Evolutionary conservation across 1,140 invertebrate species (phyloP).

Genomic region (Atta cephalotes): DNA sequence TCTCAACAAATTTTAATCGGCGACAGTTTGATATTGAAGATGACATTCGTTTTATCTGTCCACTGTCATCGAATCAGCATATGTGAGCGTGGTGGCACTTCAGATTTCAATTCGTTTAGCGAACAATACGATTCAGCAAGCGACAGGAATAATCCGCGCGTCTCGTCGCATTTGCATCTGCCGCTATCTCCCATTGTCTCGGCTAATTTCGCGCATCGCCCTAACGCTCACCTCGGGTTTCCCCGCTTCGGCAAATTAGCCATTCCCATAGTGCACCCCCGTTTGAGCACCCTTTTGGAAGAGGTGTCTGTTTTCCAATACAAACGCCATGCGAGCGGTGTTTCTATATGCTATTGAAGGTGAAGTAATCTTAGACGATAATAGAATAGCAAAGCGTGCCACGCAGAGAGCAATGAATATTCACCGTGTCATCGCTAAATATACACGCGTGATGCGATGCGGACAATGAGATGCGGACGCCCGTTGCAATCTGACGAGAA

Average conservation of each 20-base stretch:
- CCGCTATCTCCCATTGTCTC: constrained; percentile 81
- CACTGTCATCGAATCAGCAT: constrained; percentile 51
- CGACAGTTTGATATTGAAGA: constrained; percentile 41
- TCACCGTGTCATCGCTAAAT: constrained; percentile 49
- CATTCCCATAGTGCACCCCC: constrained; percentile 81
- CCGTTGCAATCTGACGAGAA: neutral
- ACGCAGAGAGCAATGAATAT: constrained; percentile 20
- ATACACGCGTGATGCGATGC: constrained; percentile 1
- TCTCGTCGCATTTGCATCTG: constrained; percentile 84
- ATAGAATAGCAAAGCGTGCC: constrained; percentile 39
- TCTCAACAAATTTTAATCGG: constrained; percentile 53
- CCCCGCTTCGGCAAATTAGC: constrained; percentile 78
- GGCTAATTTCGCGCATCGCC: constrained; percentile 83
- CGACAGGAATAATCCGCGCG: constrained; percentile 74
- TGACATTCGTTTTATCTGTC: constrained; percentile 48
- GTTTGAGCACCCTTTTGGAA: constrained; percentile 19
- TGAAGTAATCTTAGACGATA: constrained; percentile 61
- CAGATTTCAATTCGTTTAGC: constrained; percentile 78
- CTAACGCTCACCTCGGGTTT: constrained; percentile 69
- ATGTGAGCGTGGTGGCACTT: constrained; percentile 73
- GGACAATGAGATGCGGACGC: constrained; percentile 1
- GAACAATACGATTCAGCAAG: constrained; percentile 76
- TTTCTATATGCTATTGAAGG: constrained; percentile 56
- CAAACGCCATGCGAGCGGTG: constrained; percentile 20
- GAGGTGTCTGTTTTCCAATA: constrained; percentile 69